phyloP scores from a whole-genome alignment of 2,797 vertebrate genomes.

The Lemur catta region DNA sequence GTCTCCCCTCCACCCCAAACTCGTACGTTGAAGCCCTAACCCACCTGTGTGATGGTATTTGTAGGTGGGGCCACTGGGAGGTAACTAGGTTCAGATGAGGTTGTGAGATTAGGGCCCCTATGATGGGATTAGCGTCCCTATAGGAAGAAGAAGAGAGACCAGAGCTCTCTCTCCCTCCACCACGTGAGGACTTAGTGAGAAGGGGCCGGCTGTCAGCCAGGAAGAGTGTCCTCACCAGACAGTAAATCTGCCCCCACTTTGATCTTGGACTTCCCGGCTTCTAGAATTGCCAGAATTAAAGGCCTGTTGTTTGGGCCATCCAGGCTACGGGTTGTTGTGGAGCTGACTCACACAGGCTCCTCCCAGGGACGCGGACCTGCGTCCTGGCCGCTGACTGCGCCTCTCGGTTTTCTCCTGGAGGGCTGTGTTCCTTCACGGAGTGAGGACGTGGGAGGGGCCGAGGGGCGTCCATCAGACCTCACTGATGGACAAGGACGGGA shows the following conservation, averaged over 20 bases:
- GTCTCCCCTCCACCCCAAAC: neutral
- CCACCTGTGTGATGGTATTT: neutral
- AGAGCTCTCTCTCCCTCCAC: neutral
- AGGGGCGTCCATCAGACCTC: neutral
- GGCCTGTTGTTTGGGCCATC: too few relatives aligned
- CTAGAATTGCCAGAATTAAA: too few relatives aligned
- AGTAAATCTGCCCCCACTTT: too few relatives aligned
- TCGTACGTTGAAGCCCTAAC: neutral
- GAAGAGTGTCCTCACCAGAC: neutral
- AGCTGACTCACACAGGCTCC: neutral
- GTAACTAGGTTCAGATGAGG: neutral
- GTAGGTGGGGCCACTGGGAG: neutral
- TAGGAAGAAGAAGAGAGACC: neutral
- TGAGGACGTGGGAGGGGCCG: neutral
- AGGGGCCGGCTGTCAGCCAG: neutral
- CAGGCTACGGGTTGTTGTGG: neutral
- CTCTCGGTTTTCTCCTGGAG: neutral
- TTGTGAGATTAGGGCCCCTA: neutral
- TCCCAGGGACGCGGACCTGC: neutral
- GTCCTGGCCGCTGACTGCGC: too few relatives aligned
- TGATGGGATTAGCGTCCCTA: neutral
- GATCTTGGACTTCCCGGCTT: too few relatives aligned
- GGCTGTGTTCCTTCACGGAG: neutral
- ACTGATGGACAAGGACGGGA: neutral
- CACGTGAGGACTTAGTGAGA: neutral